Evolutionary conservation across 2,113 vertebrate genomes (phyloP).

Genomic region (Perccottus glenii): DNA sequence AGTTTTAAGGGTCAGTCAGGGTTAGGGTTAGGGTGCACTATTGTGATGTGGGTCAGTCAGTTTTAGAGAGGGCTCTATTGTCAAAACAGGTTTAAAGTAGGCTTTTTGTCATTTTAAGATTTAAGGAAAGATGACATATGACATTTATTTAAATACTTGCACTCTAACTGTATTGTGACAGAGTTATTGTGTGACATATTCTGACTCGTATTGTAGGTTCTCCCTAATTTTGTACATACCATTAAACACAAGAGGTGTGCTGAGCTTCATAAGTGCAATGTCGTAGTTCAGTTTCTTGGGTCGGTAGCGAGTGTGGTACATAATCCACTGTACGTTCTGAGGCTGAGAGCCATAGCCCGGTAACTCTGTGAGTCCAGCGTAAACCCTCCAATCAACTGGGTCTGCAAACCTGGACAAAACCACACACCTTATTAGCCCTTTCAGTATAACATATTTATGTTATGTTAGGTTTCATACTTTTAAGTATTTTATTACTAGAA

Average conservation of each 20-base stretch:
- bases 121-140: too few species aligned
- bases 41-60: too few species aligned
- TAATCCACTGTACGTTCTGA: constrained; percentile 71
- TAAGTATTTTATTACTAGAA: too few species aligned
- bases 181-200: neutral
- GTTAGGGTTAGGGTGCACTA: too few species aligned
- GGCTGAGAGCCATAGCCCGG: constrained; percentile 56
- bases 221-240: constrained; percentile 47
- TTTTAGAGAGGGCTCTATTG: too few species aligned
- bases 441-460: too few species aligned
- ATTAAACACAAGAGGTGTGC: constrained; percentile 63
- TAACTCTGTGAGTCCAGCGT: constrained; percentile 73
- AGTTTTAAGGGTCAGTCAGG: too few species aligned
- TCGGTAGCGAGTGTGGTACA: constrained; percentile 70
- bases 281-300: constrained; percentile 74
- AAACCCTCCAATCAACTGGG: constrained; percentile 68
- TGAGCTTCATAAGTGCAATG: constrained; percentile 77
- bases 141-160: too few species aligned
- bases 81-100: too few species aligned
- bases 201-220: neutral
- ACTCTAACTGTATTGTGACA: too few species aligned
- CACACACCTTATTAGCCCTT: neutral
- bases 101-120: too few species aligned
- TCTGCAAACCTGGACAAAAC: constrained; percentile 61
- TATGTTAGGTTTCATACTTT: too few species aligned